Evolutionary conservation across 1,140 invertebrate genomes (phyloP).

Genomic region (Orussus abietinus): DNA sequence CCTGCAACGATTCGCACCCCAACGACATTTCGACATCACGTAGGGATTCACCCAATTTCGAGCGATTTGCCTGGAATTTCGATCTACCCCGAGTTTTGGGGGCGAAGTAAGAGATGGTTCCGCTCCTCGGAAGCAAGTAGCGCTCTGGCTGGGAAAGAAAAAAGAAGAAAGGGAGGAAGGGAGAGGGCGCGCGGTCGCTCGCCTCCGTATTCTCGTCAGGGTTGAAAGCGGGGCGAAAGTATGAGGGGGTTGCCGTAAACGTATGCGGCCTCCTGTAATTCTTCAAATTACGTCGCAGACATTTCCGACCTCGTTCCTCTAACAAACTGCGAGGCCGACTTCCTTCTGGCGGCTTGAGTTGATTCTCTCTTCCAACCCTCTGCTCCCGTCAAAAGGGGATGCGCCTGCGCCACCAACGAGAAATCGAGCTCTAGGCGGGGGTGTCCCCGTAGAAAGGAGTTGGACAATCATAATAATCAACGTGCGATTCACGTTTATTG

Average conservation of each 20-base stretch:
- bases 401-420: constrained; percentile 48
- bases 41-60: no score
- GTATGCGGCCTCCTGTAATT: constrained; percentile 40
- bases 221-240: constrained; percentile 17
- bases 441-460: constrained; percentile 37
- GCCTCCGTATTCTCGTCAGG: constrained; percentile 15
- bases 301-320: constrained; percentile 31
- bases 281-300: constrained; percentile 48
- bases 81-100: no score
- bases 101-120: no score
- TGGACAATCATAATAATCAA: constrained; percentile 53
- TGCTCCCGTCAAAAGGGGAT: no score
- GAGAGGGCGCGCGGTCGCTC: not conserved
- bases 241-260: constrained; percentile 20
- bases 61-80: no score
- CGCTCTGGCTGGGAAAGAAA: no score
- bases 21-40: no score
- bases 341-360: constrained; percentile 10
- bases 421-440: constrained; percentile 48
- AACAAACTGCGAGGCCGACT: constrained; percentile 30
- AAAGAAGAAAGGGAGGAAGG: constrained; percentile 1
- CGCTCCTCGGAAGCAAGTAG: no score
- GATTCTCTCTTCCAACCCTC: constrained; percentile 11
- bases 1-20: no score
- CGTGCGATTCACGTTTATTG: constrained; percentile 47